A percentile compares a stretch with the other conserved stretches of the same genome.
Evolutionary conservation across 2,888 invertebrate genomes (phyloP).

Genomic region (Spodoptera littoralis): DNA sequence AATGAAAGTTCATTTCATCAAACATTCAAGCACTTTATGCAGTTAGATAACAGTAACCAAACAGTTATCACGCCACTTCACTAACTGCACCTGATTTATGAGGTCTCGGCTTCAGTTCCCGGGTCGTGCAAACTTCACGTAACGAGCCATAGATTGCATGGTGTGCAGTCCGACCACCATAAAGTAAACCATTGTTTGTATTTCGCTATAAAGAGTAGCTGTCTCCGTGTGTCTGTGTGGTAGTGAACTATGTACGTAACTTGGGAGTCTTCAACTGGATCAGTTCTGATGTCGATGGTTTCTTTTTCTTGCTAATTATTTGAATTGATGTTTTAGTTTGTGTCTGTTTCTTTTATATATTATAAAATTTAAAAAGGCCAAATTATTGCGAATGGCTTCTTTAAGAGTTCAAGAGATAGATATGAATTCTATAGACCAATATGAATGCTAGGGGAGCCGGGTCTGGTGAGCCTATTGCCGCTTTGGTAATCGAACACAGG

Average conservation of each 20-base stretch:
- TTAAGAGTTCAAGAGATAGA: too few relatives aligned
- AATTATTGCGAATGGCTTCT: too few relatives aligned
- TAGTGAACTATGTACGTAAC: constrained; percentile 33
- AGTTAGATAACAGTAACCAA: constrained; percentile 38
- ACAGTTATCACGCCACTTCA: constrained; percentile 47
- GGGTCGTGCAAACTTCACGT: constrained; percentile 58
- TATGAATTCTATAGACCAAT: too few relatives aligned
- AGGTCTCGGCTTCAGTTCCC: constrained; percentile 54
- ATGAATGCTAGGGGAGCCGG: too few relatives aligned
- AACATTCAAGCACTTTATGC: not conserved
- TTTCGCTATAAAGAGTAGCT: constrained; percentile 53
- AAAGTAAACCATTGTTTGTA: constrained; percentile 54
- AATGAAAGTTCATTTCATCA: too few relatives aligned
- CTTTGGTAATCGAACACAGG: too few relatives aligned
- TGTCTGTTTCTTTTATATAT: too few relatives aligned
- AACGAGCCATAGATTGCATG: constrained; percentile 53
- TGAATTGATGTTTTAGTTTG: too few relatives aligned
- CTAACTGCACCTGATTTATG: constrained; percentile 55
- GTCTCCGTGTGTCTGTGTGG: constrained; percentile 47
- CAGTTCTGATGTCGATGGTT: constrained; percentile 25
- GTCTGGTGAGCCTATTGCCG: too few relatives aligned
- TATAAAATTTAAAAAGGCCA: too few relatives aligned
- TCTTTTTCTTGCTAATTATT: constrained; percentile 8
- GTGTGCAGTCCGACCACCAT: constrained; percentile 42
- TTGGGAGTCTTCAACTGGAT: constrained; percentile 9